Evolutionary conservation across 1,140 invertebrate species (phyloP), one percentile per base, ranked within the genome.

Genomic region (Neodiprion pinetum): DNA sequence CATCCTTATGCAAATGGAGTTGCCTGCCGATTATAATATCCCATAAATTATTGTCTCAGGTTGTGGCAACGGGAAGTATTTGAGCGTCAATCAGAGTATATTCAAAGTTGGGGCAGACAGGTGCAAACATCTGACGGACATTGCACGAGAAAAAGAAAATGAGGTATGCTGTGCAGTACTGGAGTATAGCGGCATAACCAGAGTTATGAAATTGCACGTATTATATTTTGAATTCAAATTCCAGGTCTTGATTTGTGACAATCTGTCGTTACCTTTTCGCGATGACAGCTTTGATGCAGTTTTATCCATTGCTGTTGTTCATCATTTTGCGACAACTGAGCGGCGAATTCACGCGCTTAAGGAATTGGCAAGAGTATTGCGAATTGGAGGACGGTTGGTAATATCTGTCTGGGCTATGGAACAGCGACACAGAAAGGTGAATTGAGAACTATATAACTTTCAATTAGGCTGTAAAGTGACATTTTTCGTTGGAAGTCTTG

Each of bases 351-450:
- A 93, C 75, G 97, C 97, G 0, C 87, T 99, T 0, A 91, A 93
- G 72, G 97, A 99, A 82, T 88, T 99, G 67, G 94, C 96, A 0
- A 90, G 97, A 65, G 94, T 99, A 48, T 90, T 98, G 4, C 89
- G 95, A 74, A 96, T 98, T 72, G 97, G 97, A 1, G 98, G 98
- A 5, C 89, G 94, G 71, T 90, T 98, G n/a, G 93, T 99, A 76
- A 96, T 99, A 75, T 97, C 96, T 14, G 97, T 98, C 1, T 99
- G 97, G 97, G 96, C 97, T 12, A 96, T 98, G 94, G 97, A 99
- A 87, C 97, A 99, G 82, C 92, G 94, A 72, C 95, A 97, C 82
- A 89, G 95, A 78, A 95, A 95, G 81, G 87, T 87, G 78, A 72
- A 23, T 4, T 5, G 28, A 40, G 28, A 40, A 40, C 28, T 40